A percentile compares a stretch with the other conserved stretches of the same genome.
phyloP scores from a whole-genome alignment of 2,888 invertebrate species.

The Melieria omissa region DNA sequence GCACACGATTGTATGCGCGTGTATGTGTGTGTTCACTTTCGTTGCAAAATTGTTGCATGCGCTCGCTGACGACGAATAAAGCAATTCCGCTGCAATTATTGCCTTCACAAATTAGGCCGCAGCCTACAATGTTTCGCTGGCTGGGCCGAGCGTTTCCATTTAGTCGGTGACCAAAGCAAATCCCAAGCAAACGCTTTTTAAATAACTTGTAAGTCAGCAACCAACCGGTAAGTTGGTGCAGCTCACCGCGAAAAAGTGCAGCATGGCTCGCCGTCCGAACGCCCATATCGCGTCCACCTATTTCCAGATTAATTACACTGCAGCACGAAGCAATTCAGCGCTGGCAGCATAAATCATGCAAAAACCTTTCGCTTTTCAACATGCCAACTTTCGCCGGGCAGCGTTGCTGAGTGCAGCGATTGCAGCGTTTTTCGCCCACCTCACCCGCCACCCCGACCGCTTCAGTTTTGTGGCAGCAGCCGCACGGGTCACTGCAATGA shows the following conservation, averaged over 20 bases:
- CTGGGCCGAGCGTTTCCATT: too few relatives aligned
- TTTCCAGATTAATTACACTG: conserved; percentile 41
- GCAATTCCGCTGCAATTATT: too few relatives aligned
- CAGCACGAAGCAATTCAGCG: conserved; percentile 41
- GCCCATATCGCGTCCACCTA: too few relatives aligned
- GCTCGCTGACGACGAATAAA: too few relatives aligned
- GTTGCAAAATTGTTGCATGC: too few relatives aligned
- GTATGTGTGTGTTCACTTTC: too few relatives aligned
- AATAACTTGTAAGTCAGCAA: neutral
- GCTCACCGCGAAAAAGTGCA: neutral
- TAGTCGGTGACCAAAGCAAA: too few relatives aligned
- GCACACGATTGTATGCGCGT: too few relatives aligned
- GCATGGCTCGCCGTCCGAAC: neutral
- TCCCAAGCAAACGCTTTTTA: neutral
- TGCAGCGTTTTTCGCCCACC: neutral
- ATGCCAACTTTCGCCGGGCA: conserved; percentile 26
- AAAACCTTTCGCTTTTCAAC: conserved; percentile 42
- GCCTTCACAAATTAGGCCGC: too few relatives aligned
- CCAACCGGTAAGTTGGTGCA: neutral
- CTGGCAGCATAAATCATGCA: conserved; percentile 42
- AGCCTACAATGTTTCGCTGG: too few relatives aligned
- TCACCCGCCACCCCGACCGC: neutral
- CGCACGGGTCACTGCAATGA: conserved; percentile 36
- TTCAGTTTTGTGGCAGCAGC: neutral
- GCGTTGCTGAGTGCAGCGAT: conserved; percentile 10